Evolutionary conservation across 2,888 invertebrate species (phyloP).

Genomic region (Nymphalis urticae): DNA sequence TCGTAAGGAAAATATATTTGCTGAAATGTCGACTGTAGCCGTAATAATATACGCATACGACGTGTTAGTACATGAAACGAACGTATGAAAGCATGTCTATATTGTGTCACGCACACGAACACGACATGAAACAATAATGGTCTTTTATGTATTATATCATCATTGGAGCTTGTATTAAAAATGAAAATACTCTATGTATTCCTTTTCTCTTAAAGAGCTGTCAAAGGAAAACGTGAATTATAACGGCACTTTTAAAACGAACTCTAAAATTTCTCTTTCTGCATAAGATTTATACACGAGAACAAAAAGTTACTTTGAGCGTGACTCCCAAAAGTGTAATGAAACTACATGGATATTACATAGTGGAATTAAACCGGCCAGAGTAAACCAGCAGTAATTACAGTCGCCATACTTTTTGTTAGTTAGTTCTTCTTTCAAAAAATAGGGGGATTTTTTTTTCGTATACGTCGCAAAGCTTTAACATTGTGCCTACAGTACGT

Average conservation of each 20-base stretch:
- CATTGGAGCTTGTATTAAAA: background rate
- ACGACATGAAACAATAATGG: constrained; percentile 1
- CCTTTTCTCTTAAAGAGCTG: background rate
- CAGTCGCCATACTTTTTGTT: constrained; percentile 25
- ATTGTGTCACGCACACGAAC: constrained; percentile 9
- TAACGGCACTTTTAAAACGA: constrained; percentile 10
- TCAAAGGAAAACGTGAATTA: constrained; percentile 17
- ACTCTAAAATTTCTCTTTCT: constrained; percentile 15
- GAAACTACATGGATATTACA: constrained; percentile 19
- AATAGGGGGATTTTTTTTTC: constrained; percentile 4
- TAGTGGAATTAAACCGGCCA: constrained; percentile 15
- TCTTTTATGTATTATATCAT: background rate
- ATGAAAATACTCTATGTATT: background rate
- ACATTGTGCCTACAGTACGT: background rate
- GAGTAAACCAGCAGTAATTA: constrained; percentile 25
- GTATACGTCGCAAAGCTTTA: background rate
- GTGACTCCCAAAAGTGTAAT: constrained; percentile 18
- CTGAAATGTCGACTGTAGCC: constrained; percentile 22
- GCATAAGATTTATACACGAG: constrained; percentile 19
- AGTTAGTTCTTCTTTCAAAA: constrained; percentile 19
- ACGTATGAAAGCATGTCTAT: background rate
- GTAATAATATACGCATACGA: constrained; percentile 24
- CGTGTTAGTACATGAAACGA: constrained; percentile 15
- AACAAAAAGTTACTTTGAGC: constrained; percentile 17
- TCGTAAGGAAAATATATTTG: constrained; percentile 21